These are phyloP conservation scores for Sebastes flavidus DNA, from an alignment of 2,797 vertebrate species.

Conservation along the genomic window DNA sequence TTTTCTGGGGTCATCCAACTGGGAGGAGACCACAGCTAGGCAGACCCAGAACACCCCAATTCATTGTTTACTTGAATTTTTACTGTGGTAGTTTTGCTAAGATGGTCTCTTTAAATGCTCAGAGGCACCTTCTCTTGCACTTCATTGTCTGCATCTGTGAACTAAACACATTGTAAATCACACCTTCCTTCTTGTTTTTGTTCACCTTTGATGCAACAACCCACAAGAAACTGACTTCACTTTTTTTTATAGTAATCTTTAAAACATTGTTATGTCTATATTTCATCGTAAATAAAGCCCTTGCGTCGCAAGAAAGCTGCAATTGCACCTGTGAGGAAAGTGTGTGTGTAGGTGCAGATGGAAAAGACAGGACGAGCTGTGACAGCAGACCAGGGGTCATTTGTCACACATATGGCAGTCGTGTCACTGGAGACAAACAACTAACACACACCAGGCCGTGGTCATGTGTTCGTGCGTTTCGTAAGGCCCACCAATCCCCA, in stretches of 20 bases:
- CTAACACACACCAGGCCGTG: conserved; percentile 32
- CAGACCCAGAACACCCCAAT: not conserved
- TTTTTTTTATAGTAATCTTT: not conserved
- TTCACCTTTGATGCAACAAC: conserved; percentile 17
- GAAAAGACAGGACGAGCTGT: not conserved
- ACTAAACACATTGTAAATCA: not conserved
- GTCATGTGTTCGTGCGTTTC: conserved; percentile 60
- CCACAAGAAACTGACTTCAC: not conserved
- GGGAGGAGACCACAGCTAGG: not conserved
- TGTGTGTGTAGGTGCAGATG: not conserved
- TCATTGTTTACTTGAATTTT: not conserved
- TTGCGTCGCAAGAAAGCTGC: not conserved
- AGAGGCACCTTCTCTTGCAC: not conserved
- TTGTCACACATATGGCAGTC: conserved; percentile 64
- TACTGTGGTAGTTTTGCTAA: not conserved
- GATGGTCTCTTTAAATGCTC: not conserved
- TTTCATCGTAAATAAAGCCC: not conserved
- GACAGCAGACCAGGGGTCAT: conserved; percentile 54
- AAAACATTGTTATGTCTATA: conserved; percentile 20
- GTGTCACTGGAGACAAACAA: conserved; percentile 36
- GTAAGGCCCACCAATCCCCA: conserved; percentile 53
- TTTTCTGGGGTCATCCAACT: not conserved
- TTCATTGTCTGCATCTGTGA: conserved; percentile 2
- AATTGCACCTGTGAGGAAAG: not conserved
- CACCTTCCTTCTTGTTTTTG: not conserved